Conservation (phyloP, 2,797 vertebrate species). For the Squalus acanthias region DNA sequence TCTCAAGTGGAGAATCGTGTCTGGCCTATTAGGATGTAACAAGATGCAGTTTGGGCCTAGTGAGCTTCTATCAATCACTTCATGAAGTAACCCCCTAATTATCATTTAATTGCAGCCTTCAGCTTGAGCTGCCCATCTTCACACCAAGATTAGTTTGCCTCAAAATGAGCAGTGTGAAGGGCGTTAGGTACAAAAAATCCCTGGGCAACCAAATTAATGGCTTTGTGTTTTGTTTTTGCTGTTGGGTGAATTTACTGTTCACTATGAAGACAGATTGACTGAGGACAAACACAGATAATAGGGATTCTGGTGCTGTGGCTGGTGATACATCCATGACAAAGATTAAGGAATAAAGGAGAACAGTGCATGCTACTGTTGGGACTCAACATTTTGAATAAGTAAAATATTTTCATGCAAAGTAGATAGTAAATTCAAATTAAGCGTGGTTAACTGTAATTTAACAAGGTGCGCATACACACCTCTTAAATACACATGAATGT, state of each 20-base stretch:
- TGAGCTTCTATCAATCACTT: constrained; percentile 75
- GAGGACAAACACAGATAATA: constrained; percentile 45
- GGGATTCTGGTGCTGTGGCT: constrained; percentile 45
- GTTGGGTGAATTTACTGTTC: constrained; percentile 49
- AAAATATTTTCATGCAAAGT: neutral
- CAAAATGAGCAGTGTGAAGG: constrained; percentile 49
- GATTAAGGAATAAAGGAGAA: neutral
- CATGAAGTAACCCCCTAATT: constrained; percentile 75
- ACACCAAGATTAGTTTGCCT: constrained; percentile 51
- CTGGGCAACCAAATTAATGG: constrained; percentile 52
- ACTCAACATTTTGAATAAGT: neutral
- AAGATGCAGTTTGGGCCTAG: constrained; percentile 59
- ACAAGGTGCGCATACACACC: neutral
- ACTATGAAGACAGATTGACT: constrained; percentile 48
- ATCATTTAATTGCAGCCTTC: constrained; percentile 73
- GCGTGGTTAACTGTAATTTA: neutral
- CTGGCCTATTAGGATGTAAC: constrained; percentile 67
- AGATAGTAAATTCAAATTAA: neutral
- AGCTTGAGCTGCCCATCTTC: constrained; percentile 54
- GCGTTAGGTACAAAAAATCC: constrained; percentile 53
- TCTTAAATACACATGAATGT: neutral
- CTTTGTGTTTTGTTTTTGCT: constrained; percentile 43
- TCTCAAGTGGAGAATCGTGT: constrained; percentile 62
- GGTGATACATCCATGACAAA: neutral
- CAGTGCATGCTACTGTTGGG: neutral